Conservation (phyloP, 1,140 invertebrate genomes). For the Heliconius eleuchia region DNA sequence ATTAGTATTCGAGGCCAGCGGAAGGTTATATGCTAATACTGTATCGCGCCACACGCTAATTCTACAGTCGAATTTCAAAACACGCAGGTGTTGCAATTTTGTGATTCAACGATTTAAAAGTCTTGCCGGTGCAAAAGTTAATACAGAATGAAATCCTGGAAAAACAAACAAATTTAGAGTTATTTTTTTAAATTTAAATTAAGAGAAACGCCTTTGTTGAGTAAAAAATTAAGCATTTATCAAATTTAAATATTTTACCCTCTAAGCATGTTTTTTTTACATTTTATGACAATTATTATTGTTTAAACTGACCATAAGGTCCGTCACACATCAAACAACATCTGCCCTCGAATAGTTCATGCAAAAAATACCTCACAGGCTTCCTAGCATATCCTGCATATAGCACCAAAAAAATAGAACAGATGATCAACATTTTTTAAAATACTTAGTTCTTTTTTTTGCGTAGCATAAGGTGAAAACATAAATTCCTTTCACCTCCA, state of each 20-base stretch:
- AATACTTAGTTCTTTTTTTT: background rate
- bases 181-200: too few relatives aligned
- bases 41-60: background rate
- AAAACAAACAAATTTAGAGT: too few relatives aligned
- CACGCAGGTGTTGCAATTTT: background rate
- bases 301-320: background rate
- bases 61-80: background rate
- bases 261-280: background rate
- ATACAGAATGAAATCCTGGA: background rate
- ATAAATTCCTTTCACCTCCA: background rate
- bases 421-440: background rate
- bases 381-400: constrained; percentile 10
- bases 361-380: constrained; percentile 3
- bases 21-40: constrained; percentile 22
- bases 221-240: too few relatives aligned
- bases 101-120: background rate
- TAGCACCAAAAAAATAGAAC: background rate
- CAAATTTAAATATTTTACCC: too few relatives aligned
- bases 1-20: constrained; percentile 19
- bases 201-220: too few relatives aligned
- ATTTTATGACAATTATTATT: background rate
- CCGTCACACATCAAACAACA: background rate
- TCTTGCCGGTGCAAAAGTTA: background rate
- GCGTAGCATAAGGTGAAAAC: background rate
- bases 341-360: background rate